Percentiles rank a stretch among this genome's conserved stretches.
These are phyloP conservation scores for Gallinago nigripennis DNA, from an alignment of 2,797 vertebrate genomes.

Conservation along the genomic window DNA sequence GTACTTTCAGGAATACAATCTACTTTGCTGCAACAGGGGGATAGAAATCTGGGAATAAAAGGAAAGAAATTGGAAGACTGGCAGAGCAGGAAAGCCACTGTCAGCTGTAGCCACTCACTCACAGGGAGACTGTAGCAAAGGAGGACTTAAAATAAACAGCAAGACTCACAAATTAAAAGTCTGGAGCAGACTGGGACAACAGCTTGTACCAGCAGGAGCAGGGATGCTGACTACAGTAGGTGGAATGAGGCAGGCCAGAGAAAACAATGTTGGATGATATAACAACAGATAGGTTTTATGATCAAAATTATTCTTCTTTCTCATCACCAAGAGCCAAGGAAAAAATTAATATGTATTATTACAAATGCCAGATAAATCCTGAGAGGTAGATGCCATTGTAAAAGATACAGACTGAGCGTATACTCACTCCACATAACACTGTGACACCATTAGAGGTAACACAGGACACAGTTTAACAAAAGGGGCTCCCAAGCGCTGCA, in stretches of 20 bases:
- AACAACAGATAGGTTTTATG: not conserved
- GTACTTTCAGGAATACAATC: not conserved
- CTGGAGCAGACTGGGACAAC: constrained; percentile 45
- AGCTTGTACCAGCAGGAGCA: constrained; percentile 63
- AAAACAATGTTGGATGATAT: not conserved
- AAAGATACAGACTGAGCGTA: not conserved
- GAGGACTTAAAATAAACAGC: not conserved
- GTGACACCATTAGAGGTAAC: not conserved
- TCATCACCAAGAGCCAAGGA: not conserved
- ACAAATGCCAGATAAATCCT: not conserved
- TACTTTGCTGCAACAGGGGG: not conserved
- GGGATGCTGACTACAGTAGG: not conserved
- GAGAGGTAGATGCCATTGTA: not conserved
- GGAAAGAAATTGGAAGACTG: not conserved
- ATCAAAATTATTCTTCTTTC: not conserved
- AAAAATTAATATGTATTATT: not conserved
- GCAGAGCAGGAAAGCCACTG: not conserved
- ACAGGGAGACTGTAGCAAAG: not conserved
- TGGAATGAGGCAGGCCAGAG: not conserved
- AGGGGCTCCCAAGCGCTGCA: not conserved
- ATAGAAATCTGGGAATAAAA: not conserved
- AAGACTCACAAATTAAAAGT: not conserved
- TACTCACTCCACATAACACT: not conserved
- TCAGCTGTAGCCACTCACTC: not conserved
- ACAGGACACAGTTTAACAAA: not conserved